Conservation (phyloP, 1,140 invertebrate species). For the Rhyzopertha dominica region DNA sequence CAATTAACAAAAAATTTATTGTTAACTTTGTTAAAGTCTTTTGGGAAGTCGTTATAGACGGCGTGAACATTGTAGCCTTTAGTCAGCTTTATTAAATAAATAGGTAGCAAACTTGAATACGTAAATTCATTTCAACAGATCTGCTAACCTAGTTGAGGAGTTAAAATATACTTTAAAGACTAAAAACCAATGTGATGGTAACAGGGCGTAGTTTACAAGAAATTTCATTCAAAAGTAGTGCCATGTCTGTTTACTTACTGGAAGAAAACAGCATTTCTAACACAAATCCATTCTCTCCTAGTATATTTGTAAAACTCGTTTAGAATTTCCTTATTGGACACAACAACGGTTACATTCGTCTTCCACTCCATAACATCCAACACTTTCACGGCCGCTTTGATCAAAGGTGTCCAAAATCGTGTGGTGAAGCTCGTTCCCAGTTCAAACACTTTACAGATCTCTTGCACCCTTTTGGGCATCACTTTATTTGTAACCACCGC, state of each 20-base stretch:
- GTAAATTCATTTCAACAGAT: neutral
- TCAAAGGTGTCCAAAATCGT: constrained; percentile 14
- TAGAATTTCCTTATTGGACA: constrained; percentile 26
- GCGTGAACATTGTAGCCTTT: no score
- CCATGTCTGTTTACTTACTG: no score
- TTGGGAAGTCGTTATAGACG: no score
- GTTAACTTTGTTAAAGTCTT: no score
- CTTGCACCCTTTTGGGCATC: constrained; percentile 18
- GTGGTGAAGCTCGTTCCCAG: constrained; percentile 14
- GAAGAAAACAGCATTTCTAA: constrained; percentile 24
- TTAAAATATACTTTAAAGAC: neutral
- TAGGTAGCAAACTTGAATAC: constrained; percentile 21
- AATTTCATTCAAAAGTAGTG: no score
- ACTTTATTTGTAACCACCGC: constrained; percentile 24
- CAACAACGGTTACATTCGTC: constrained; percentile 34
- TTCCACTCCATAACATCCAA: constrained; percentile 28
- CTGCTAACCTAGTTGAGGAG: neutral
- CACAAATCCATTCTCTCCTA: constrained; percentile 30
- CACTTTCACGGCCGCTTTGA: constrained; percentile 28
- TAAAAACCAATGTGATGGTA: neutral
- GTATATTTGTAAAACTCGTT: constrained; percentile 32
- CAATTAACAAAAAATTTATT: no score
- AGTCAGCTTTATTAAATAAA: no score
- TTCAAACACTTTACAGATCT: constrained; percentile 28
- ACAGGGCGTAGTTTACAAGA: no score